phyloP scores from a whole-genome alignment of 2,888 invertebrate genomes.

The Stenodema calcarata region DNA sequence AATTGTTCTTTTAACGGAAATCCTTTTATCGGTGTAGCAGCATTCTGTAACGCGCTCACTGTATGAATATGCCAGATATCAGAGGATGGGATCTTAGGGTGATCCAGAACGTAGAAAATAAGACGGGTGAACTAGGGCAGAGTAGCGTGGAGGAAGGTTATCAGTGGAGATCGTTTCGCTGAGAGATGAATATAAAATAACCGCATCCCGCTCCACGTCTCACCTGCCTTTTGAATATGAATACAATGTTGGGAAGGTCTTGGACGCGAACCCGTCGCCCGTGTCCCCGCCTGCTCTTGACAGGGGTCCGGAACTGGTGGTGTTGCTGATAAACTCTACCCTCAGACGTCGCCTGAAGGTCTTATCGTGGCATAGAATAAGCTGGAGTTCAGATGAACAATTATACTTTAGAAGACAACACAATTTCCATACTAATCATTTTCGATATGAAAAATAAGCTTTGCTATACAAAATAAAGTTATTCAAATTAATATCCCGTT shows the following conservation, averaged over 20 bases:
- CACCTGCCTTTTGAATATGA: constrained; percentile 37
- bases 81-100: neutral
- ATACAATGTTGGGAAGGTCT: constrained; percentile 13
- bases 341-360: neutral
- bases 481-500: no score
- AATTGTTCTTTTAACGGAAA: neutral
- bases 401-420: neutral
- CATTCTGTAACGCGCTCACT: neutral
- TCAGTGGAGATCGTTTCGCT: constrained; percentile 34
- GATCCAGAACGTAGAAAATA: constrained; percentile 28
- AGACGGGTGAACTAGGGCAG: neutral
- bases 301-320: neutral
- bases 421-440: neutral
- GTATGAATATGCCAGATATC: neutral
- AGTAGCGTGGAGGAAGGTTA: constrained; percentile 1
- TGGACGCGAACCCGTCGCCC: neutral
- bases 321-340: neutral
- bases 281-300: neutral
- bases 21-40: neutral
- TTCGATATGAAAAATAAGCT: no score
- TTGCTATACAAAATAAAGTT: no score
- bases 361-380: neutral
- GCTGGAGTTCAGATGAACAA: neutral
- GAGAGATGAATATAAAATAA: constrained; percentile 46
- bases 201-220: neutral